Evolutionary conservation across 2,797 vertebrate species (phyloP).

Genomic region (Leptodactylus fallax): DNA sequence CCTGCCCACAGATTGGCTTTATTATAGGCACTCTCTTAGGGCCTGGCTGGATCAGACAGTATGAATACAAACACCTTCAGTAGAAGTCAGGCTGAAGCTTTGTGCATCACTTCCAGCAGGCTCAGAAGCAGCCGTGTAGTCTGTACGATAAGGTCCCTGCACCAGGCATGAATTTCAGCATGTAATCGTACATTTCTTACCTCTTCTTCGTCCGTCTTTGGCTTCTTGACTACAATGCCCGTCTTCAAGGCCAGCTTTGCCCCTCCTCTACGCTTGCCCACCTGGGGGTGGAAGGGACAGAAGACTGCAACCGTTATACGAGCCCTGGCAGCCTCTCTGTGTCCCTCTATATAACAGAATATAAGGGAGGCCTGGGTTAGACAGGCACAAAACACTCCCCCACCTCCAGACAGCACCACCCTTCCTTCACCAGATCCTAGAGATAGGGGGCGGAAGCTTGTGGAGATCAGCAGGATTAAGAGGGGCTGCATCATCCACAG

Average conservation of each 20-base stretch:
- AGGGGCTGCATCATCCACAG: background rate
- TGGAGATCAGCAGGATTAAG: background rate
- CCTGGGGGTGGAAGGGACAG: constrained; percentile 93
- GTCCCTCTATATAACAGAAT: constrained; percentile 84
- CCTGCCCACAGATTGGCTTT: too few species aligned
- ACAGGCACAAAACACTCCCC: constrained; percentile 65
- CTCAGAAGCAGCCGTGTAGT: background rate
- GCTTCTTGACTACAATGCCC: constrained; percentile 96
- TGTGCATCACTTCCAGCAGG: constrained; percentile 55
- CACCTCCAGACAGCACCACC: constrained; percentile 24
- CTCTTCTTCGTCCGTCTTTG: constrained; percentile 85
- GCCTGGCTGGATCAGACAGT: constrained; percentile 59
- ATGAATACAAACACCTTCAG: constrained; percentile 56
- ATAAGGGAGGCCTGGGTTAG: constrained; percentile 64
- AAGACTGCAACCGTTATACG: constrained; percentile 96
- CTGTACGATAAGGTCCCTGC: background rate
- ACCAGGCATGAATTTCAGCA: background rate
- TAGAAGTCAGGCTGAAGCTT: constrained; percentile 9
- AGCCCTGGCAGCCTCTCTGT: constrained; percentile 81
- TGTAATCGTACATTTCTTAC: constrained; percentile 69
- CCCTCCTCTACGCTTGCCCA: constrained; percentile 96
- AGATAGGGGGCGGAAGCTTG: background rate
- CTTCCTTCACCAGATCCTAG: background rate
- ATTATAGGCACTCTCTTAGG: too few species aligned
- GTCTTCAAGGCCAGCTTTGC: constrained; percentile 95